These are phyloP conservation scores for Lindbergichthys nudifrons DNA, from an alignment of 2,797 vertebrate genomes.

Conservation along the genomic window DNA sequence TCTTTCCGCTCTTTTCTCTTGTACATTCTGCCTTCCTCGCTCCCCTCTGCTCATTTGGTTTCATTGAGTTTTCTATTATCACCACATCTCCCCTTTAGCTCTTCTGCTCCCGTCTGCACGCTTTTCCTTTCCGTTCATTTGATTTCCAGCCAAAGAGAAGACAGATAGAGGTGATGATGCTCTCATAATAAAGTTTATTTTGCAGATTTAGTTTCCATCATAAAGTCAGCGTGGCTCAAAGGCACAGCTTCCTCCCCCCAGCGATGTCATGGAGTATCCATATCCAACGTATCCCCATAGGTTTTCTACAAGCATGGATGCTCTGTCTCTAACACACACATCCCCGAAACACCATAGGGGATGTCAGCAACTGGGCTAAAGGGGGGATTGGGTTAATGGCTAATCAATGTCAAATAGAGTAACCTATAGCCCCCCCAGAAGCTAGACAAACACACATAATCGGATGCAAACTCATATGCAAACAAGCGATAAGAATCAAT, in stretches of 20 bases:
- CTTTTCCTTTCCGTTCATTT: constrained; percentile 14
- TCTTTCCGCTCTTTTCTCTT: constrained; percentile 41
- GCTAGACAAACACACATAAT: constrained; percentile 29
- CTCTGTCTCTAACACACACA: constrained; percentile 17
- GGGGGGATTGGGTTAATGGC: constrained; percentile 60
- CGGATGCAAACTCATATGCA: constrained; percentile 22
- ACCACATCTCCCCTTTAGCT: constrained; percentile 17
- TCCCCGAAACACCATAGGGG: constrained; percentile 18
- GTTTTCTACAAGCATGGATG: constrained; percentile 18
- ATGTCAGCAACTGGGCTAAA: constrained; percentile 42
- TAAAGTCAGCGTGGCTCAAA: constrained; percentile 40
- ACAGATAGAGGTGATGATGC: constrained; percentile 31
- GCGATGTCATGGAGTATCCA: constrained; percentile 43
- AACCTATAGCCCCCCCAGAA: constrained; percentile 22
- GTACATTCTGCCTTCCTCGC: constrained; percentile 26
- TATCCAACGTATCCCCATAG: constrained; percentile 4
- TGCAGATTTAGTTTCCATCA: constrained; percentile 63
- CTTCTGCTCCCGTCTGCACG: not conserved
- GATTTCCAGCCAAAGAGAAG: constrained; percentile 32
- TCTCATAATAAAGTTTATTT: constrained; percentile 61
- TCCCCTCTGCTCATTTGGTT: constrained; percentile 46
- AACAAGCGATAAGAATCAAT: constrained; percentile 57
- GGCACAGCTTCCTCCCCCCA: constrained; percentile 42
- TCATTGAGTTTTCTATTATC: constrained; percentile 45
- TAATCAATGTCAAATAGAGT: constrained; percentile 64